Conservation (phyloP, 1,140 invertebrate genomes). For the Ericerus pela region DNA sequence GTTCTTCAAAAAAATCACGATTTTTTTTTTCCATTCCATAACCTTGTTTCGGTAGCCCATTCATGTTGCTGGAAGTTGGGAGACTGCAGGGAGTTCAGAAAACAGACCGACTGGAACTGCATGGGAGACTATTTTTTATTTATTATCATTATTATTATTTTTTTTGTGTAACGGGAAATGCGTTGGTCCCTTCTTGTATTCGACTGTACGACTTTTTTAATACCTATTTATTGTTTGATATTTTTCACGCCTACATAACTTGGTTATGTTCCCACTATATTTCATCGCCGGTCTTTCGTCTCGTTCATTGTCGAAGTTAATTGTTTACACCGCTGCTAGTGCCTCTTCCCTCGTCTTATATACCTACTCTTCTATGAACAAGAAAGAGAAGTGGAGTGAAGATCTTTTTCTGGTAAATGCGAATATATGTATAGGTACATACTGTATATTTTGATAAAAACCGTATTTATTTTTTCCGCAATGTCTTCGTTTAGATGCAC, state of each 20-base stretch:
- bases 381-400: too few species aligned
- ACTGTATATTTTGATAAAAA: too few species aligned
- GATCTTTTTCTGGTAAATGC: too few species aligned
- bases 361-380: too few species aligned
- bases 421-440: too few species aligned
- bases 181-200: constrained; percentile 2
- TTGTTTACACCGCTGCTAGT: too few species aligned
- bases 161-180: constrained; percentile 1
- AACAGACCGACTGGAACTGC: neutral
- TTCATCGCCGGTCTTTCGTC: constrained; percentile 9
- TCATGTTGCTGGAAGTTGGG: neutral
- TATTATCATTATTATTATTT: neutral
- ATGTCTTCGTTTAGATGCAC: too few species aligned
- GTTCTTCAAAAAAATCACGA: neutral
- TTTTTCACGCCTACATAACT: constrained; percentile 10
- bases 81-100: neutral
- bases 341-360: too few species aligned
- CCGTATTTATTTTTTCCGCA: too few species aligned
- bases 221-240: constrained; percentile 2
- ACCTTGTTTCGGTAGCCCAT: neutral
- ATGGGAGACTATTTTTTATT: neutral
- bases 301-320: constrained; percentile 9
- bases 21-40: neutral
- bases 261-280: constrained; percentile 10
- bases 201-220: neutral